phyloP scores from a whole-genome alignment of 2,113 vertebrate genomes.

The Mobula birostris region DNA sequence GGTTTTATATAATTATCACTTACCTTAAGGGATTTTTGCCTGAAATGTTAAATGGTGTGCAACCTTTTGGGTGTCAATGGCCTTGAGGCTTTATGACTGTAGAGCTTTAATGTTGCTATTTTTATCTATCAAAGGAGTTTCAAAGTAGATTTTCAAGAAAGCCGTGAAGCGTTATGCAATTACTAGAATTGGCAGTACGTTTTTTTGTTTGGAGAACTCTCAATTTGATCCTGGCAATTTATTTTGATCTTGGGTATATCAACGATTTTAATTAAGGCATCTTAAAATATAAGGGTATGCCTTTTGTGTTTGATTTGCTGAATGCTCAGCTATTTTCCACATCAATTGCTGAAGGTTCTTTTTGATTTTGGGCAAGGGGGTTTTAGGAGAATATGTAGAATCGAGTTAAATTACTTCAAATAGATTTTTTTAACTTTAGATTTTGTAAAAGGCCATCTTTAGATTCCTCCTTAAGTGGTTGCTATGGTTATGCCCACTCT shows the following conservation, averaged over 20 bases:
- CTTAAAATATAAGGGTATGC: not conserved
- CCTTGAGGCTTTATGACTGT: not conserved
- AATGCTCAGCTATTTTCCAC: not conserved
- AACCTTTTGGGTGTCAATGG: not conserved
- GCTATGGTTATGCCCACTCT: not conserved
- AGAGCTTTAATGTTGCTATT: not conserved
- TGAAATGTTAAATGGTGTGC: not conserved
- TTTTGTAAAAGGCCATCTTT: not conserved
- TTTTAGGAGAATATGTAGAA: not conserved
- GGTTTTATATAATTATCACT: no score
- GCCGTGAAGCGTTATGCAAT: not conserved
- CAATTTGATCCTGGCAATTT: not conserved
- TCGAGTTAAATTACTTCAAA: not conserved
- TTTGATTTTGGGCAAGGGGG: not conserved
- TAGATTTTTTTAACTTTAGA: not conserved
- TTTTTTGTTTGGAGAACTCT: not conserved
- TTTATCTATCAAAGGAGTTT: not conserved
- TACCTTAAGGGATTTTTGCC: not conserved
- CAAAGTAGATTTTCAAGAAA: not conserved
- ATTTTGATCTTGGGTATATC: not conserved
- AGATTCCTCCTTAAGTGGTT: not conserved
- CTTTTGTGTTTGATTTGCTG: not conserved
- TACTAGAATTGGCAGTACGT: not conserved
- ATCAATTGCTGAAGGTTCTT: not conserved
- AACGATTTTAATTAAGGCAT: not conserved